Percentiles rank a stretch among this genome's conserved stretches.
phyloP scores from a whole-genome alignment of 2,888 invertebrate genomes.

The Chelonus formosanus region DNA sequence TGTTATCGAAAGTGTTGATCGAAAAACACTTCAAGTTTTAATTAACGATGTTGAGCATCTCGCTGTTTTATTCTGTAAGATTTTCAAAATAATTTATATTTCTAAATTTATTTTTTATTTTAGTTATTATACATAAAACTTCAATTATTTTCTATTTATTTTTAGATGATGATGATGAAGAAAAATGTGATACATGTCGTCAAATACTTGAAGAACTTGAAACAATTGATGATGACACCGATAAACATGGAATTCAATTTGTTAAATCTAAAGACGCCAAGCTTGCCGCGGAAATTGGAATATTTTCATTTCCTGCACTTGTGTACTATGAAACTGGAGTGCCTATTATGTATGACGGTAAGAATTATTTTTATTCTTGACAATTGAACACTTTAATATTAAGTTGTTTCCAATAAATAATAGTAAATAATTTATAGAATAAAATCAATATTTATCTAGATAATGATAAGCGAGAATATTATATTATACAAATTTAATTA shows the following conservation, averaged over 20 bases:
- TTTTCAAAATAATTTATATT: constrained; percentile 30
- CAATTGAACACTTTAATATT: not conserved
- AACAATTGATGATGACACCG: constrained; percentile 91
- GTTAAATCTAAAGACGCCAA: constrained; percentile 92
- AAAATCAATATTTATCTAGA: not conserved
- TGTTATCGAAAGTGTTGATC: constrained; percentile 90
- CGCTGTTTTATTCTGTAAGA: constrained; percentile 92
- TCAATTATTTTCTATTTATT: constrained; percentile 2
- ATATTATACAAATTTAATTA: too few relatives aligned
- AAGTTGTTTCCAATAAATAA: not conserved
- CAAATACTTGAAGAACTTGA: constrained; percentile 88
- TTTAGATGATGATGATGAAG: constrained; percentile 80
- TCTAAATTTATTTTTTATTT: not conserved
- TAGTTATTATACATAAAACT: not conserved
- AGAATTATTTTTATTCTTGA: constrained; percentile 60
- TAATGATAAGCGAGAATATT: too few relatives aligned
- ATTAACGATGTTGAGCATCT: constrained; percentile 91
- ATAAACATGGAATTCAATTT: constrained; percentile 91
- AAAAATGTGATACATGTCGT: constrained; percentile 85
- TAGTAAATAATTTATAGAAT: not conserved
- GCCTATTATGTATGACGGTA: constrained; percentile 95
- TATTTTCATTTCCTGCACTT: constrained; percentile 90
- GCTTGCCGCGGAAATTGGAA: constrained; percentile 88
- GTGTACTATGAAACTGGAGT: constrained; percentile 94
- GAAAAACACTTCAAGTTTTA: constrained; percentile 87